Conservation (phyloP, 2,797 vertebrate species). For the Falco biarmicus region DNA sequence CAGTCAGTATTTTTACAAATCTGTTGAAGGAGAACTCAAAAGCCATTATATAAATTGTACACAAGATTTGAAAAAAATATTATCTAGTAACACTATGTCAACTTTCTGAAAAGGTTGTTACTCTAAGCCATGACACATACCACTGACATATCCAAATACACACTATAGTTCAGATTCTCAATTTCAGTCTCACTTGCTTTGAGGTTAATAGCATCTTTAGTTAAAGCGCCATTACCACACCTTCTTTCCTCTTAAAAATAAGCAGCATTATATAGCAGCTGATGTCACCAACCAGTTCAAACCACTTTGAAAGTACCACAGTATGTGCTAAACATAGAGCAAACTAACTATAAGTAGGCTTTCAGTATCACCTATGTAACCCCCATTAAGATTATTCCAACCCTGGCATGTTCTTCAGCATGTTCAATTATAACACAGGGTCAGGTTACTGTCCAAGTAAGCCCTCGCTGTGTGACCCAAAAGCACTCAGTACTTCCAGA, state of each 20-base stretch:
- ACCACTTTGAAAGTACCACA: not conserved
- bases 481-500: not conserved
- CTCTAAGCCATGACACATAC: not conserved
- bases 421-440: not conserved
- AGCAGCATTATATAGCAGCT: not conserved
- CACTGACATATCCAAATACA: not conserved
- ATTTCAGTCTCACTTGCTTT: not conserved
- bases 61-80: not conserved
- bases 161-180: not conserved
- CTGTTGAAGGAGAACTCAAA: not conserved
- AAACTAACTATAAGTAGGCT: not conserved
- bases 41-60: not conserved
- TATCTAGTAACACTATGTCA: not conserved
- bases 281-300: not conserved
- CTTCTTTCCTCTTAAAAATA: not conserved
- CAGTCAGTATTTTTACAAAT: not conserved
- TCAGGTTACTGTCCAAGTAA: not conserved
- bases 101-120: not conserved
- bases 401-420: not conserved
- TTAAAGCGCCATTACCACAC: not conserved
- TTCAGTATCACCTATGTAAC: not conserved
- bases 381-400: not conserved
- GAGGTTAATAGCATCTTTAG: not conserved
- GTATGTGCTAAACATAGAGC: accelerated
- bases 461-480: not conserved